Evolutionary conservation across 2,113 vertebrate species (phyloP), one percentile per base, ranked within the genome.

Genomic region (Scopus umbretta): DNA sequence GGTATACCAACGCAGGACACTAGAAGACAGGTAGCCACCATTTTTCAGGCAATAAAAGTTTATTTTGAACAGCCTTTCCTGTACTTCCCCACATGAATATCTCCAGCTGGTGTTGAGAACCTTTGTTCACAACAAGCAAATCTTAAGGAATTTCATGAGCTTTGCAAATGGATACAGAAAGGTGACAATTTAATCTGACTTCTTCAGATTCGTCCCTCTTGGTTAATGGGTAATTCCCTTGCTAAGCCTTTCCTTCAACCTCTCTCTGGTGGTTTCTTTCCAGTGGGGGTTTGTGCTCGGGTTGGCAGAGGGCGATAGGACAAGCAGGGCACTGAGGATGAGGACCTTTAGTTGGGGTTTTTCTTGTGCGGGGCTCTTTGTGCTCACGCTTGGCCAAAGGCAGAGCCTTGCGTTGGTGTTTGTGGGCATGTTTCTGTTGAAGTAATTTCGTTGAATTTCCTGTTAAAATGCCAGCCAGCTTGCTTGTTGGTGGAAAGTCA

Each of bases 381-480:
- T 76, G 66, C 63, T 74, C 0, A 0, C 2, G 2, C 68, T 75
- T 52, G 66, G 27, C 45, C 42, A 8, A 25, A 49, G 68, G 59
- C 94, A 84, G 50, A 89, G 85, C 74, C n/a, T 32, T 20, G 85
- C 38, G 59, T 73, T 87, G 92, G 87, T 82, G 93, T 92, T 56
- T 6, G 32, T 52, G 93, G 88, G 92, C 85, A 15, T 42, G 90
- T 74, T 93, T 83, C 92, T 80, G 67, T 50, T 81, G 88, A 73
- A 86, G 80, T 40, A 3, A 62, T 84, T 72, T 49, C 61, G 32
- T 34, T 92, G 94, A 52, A 38, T 93, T 93, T 96, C 95, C 94
- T 86, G 94, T 94, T 92, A 11, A 86, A 95, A 84, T 95, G 94
- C 88, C 82, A 91, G 92, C 75, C 95, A 92, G 1, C 55, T 74